phyloP scores from a whole-genome alignment of 2,888 invertebrate species.

The Caenorhabditis sp. region DNA sequence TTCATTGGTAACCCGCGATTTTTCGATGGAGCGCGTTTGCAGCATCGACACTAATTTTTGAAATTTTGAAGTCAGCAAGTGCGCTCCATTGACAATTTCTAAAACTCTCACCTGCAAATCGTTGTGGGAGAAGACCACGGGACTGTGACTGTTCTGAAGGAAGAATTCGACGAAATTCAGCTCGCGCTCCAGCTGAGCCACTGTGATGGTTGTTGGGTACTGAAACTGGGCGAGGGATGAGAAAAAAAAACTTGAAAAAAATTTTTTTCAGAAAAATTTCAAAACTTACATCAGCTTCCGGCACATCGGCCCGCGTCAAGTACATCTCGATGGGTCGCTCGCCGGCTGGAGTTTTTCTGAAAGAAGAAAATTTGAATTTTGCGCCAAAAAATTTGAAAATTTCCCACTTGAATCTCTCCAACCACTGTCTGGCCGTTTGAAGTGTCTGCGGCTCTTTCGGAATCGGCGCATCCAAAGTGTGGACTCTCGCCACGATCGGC shows the following conservation, averaged over 20 bases:
- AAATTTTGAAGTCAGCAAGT: no score
- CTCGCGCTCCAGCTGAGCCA: constrained; percentile 72
- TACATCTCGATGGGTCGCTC: constrained; percentile 67
- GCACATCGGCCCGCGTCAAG: constrained; percentile 68
- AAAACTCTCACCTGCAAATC: constrained; percentile 81
- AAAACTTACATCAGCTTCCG: constrained; percentile 61
- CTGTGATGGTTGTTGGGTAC: constrained; percentile 70
- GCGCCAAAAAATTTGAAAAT: background rate
- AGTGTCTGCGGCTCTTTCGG: constrained; percentile 96
- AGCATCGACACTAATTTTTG: no score
- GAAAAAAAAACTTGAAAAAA: background rate
- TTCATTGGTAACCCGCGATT: no score
- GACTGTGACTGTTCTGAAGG: constrained; percentile 83
- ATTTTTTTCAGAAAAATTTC: background rate
- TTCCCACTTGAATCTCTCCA: constrained; percentile 59
- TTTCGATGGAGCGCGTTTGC: no score
- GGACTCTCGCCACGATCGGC: constrained; percentile 94
- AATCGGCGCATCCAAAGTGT: constrained; percentile 92
- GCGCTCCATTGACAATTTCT: background rate
- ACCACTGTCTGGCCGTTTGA: constrained; percentile 89
- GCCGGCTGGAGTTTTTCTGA: constrained; percentile 64
- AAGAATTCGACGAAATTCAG: constrained; percentile 74
- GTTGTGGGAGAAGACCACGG: constrained; percentile 87
- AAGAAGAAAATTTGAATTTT: constrained; percentile 15
- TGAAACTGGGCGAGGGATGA: constrained; percentile 47